Evolutionary conservation across 1,140 invertebrate genomes (phyloP).

Genomic region (Rhopalosiphum maidis): DNA sequence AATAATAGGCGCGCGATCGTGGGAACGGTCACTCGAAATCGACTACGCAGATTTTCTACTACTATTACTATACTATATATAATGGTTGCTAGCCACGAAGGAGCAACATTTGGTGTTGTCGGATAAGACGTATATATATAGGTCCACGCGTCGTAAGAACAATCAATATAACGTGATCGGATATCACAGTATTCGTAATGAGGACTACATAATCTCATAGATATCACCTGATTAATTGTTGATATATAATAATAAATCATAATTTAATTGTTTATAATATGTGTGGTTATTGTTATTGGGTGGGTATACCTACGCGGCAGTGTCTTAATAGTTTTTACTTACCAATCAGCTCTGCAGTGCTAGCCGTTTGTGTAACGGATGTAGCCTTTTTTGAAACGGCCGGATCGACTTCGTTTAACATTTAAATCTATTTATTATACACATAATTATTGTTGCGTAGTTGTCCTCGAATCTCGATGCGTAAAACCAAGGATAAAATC

Average conservation of each 20-base stretch:
- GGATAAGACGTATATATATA: background rate
- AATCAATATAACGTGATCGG: background rate
- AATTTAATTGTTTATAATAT: background rate
- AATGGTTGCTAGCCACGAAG: background rate
- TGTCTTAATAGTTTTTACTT: no score
- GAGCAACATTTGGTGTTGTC: background rate
- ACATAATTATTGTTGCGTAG: no score
- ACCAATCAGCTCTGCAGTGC: no score
- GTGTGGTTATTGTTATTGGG: no score
- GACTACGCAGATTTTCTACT: background rate
- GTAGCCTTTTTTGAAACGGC: no score
- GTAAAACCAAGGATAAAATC: background rate
- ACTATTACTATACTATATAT: background rate
- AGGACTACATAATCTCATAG: background rate
- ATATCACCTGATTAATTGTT: no score
- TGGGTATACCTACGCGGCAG: no score
- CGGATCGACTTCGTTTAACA: no score
- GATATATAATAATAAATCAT: background rate
- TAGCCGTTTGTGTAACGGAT: no score
- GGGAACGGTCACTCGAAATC: background rate
- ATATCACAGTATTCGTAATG: background rate
- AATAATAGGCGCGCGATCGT: slow-evolving; percentile 1
- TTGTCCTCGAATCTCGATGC: no score
- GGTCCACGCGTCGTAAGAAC: background rate
- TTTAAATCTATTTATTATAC: no score